Conservation (phyloP, 2,113 vertebrate species). For the Spermophilus dauricus region DNA sequence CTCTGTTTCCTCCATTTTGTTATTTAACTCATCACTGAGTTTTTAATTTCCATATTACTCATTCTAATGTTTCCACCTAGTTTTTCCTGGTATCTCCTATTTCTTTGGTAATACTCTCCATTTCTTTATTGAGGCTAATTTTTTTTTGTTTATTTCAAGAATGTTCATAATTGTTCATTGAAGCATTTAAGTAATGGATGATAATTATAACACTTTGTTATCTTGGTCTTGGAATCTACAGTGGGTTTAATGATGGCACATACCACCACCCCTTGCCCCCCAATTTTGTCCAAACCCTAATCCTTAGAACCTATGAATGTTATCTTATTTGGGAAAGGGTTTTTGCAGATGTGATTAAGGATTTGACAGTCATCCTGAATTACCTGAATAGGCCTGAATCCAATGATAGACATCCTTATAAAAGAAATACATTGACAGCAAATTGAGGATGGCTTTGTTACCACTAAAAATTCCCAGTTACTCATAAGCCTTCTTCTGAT, state of each 20-base stretch:
- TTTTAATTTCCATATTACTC: not conserved
- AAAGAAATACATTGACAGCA: not conserved
- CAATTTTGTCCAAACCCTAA: not conserved
- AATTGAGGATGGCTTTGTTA: not conserved
- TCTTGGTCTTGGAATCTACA: not conserved
- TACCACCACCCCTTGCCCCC: fast-evolving
- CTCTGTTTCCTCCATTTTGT: not conserved
- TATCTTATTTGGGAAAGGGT: not conserved
- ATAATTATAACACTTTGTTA: not conserved
- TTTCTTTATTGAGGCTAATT: not conserved
- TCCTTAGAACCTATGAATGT: not conserved
- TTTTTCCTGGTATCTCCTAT: not conserved
- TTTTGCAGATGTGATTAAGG: not conserved
- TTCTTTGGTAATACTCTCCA: not conserved
- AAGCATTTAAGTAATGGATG: not conserved
- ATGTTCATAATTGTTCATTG: not conserved
- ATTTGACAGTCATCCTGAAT: not conserved
- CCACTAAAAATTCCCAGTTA: not conserved
- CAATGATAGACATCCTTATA: not conserved
- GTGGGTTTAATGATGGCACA: not conserved
- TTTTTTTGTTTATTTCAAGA: not conserved
- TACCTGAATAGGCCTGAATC: not conserved
- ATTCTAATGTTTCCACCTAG: not conserved
- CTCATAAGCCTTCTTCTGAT: not conserved
- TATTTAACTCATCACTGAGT: not conserved